Percentiles rank a stretch among this genome's conserved stretches.
phyloP scores from a whole-genome alignment of 2,797 vertebrate genomes.

The Cossypha heuglini region DNA sequence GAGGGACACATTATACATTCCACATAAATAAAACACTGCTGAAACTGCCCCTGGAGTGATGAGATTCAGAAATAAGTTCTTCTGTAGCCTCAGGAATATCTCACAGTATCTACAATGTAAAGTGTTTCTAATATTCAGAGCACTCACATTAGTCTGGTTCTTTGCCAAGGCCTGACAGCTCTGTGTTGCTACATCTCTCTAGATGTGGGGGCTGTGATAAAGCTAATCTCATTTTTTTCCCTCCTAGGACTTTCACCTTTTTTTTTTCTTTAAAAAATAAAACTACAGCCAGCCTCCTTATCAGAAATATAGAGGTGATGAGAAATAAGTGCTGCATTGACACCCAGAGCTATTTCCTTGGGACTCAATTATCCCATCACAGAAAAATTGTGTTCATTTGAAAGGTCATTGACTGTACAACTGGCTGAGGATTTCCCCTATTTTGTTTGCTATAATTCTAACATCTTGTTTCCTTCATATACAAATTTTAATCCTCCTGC shows the following conservation, averaged over 20 bases:
- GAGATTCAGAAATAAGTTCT: neutral
- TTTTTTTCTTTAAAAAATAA: neutral
- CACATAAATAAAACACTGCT: constrained; percentile 24
- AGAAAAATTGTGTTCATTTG: neutral
- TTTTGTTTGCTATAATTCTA: neutral
- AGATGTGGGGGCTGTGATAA: neutral
- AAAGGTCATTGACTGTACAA: neutral
- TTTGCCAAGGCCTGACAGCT: constrained; percentile 24
- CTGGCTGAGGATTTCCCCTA: neutral
- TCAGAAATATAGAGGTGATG: neutral
- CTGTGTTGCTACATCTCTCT: neutral
- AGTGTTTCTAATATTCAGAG: constrained; percentile 18
- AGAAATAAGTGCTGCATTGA: neutral
- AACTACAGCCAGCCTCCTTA: neutral
- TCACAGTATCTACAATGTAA: neutral
- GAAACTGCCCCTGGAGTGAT: neutral
- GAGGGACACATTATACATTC: neutral
- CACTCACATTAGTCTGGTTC: neutral
- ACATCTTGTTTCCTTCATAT: neutral
- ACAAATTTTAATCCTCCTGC: neutral
- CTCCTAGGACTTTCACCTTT: neutral
- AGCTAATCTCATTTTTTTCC: neutral
- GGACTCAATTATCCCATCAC: neutral
- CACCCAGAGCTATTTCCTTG: neutral
- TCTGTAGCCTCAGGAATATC: neutral